These are phyloP conservation scores for Galerucella calmariensis DNA, from an alignment of 2,888 invertebrate genomes.

Conservation along the genomic window DNA sequence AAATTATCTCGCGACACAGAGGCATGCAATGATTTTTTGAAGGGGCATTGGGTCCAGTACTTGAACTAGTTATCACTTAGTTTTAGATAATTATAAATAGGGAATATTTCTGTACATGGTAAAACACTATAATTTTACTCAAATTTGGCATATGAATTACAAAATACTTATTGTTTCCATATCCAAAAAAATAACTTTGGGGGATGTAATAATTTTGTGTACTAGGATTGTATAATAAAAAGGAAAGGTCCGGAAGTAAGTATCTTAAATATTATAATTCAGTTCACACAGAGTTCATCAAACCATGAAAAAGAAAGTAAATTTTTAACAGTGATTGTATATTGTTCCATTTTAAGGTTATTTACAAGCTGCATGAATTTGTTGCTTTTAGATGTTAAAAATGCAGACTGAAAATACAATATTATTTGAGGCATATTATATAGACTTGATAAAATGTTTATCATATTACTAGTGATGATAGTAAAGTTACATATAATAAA, in stretches of 20 bases:
- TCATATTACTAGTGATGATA: neutral
- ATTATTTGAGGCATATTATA: neutral
- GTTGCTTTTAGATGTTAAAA: neutral
- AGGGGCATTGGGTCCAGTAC: too few relatives aligned
- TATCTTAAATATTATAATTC: neutral
- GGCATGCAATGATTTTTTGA: too few relatives aligned
- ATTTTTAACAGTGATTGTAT: neutral
- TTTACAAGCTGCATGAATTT: neutral
- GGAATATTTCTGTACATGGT: too few relatives aligned
- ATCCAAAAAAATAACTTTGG: too few relatives aligned
- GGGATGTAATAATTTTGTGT: neutral
- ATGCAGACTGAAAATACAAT: neutral
- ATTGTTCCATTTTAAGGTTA: neutral
- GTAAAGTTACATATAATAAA: neutral
- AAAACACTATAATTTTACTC: too few relatives aligned
- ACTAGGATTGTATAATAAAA: neutral
- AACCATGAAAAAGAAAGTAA: conserved; percentile 19
- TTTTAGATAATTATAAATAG: too few relatives aligned
- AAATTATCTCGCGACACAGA: neutral
- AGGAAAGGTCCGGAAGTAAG: neutral
- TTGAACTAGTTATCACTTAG: too few relatives aligned
- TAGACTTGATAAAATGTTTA: neutral
- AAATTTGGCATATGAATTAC: too few relatives aligned
- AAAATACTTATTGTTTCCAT: too few relatives aligned
- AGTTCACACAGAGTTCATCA: conserved; percentile 6